Evolutionary conservation across 2,113 vertebrate species (phyloP), one percentile per base, ranked within the genome.

Genomic region (Hassar affinis): DNA sequence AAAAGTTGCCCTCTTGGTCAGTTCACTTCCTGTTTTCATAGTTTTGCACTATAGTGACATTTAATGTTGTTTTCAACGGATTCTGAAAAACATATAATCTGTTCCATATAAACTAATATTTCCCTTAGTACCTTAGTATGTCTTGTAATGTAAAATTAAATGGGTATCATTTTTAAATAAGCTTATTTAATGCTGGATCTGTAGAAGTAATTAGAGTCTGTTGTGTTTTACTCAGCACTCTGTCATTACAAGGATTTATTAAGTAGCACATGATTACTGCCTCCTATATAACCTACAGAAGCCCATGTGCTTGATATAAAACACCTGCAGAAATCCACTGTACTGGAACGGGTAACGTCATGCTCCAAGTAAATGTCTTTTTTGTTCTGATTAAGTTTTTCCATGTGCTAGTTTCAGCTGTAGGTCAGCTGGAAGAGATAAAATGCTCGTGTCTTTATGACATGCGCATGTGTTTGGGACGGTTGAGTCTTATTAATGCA

Each of bases 401-500:
- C 62, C 82, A 47, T 57, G 18, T 71, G 51, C n/a, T 79, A 45
- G 69, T 69, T 84, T 71, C 47, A 52, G 77, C 12, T 35, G 9
- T 74, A 78, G 59, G 74, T 68, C 74, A 68, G 17, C 62, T 68
- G 79, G 72, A 78, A 80, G 71, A 74, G 49, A 30, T 6, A 62
- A 49, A 47, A 30, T 2, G 59, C n/a, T 59, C 25, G 30, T 52
- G 76, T 66, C 30, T 78, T 81, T 81, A 81, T 57, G 79, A 77
- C 59, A 77, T 49, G 79, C 72, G 27, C 6, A 38, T 62, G 25
- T 33, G 14, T 80, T 80, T 80, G 45, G 72, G 69, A 64, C 52
- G 45, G 33, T 64, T 33, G 57, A 51, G 30, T n/a, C 51, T 10
- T 27, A 49, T 71, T 14, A 79, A 79, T 15, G 56, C n/a, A 47